Conservation (phyloP, 2,888 invertebrate species). For the Alentia gelatinosa region DNA sequence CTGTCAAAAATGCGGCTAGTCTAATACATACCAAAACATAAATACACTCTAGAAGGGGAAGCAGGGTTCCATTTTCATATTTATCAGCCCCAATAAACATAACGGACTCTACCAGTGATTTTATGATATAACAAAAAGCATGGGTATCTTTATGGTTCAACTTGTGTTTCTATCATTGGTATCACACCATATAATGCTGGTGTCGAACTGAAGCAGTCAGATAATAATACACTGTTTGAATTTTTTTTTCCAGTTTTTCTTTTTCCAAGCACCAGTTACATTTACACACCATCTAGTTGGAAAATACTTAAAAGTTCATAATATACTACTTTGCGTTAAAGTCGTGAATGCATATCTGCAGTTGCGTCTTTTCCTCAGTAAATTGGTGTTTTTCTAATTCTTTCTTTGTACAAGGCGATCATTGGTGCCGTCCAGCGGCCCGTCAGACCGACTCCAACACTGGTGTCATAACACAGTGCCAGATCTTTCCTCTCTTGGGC, state of each 20-base stretch:
- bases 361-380: not conserved
- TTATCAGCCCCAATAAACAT: no score
- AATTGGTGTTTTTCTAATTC: not conserved
- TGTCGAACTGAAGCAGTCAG: not conserved
- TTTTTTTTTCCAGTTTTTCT: no score
- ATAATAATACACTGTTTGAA: slow-evolving; percentile 8
- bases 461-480: not conserved
- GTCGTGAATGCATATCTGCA: not conserved
- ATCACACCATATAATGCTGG: slow-evolving; percentile 13
- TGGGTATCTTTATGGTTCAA: no score
- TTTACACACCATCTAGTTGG: not conserved
- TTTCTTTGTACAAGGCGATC: not conserved
- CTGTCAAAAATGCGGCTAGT: no score
- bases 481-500: no score
- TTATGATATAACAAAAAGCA: not conserved
- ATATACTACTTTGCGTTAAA: not conserved
- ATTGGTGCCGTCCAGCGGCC: not conserved
- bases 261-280: slow-evolving; percentile 39
- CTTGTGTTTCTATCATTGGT: not conserved
- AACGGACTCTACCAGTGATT: no score
- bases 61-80: no score
- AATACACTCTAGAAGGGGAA: no score
- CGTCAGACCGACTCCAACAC: not conserved
- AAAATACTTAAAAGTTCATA: not conserved
- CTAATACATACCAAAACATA: no score